phyloP scores from a whole-genome alignment of 2,113 vertebrate species.

The Illadopsis cleaveri region DNA sequence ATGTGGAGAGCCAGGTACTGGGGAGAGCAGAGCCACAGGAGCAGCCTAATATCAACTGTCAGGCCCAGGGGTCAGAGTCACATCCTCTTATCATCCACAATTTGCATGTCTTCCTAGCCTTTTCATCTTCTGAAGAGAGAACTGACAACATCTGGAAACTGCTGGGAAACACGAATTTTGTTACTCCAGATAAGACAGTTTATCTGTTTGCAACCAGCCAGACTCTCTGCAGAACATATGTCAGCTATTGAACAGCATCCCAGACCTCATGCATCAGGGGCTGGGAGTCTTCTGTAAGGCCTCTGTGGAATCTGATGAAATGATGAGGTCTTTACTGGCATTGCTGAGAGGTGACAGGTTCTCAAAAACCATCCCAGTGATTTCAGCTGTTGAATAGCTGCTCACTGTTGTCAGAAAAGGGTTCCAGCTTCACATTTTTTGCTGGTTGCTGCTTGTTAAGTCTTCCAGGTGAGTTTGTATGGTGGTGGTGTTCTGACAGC shows the following conservation, averaged over 20 bases:
- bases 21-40: background rate
- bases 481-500: background rate
- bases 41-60: background rate
- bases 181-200: background rate
- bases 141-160: background rate
- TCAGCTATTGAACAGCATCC: background rate
- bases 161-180: background rate
- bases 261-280: background rate
- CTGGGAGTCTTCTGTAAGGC: background rate
- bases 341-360: background rate
- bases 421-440: background rate
- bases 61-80: background rate
- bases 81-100: background rate
- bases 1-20: background rate
- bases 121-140: background rate
- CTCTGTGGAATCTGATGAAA: background rate
- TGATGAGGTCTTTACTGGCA: background rate
- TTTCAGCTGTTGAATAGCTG: background rate
- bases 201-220: background rate
- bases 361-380: background rate
- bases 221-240: background rate
- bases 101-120: background rate
- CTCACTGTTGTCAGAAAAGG: background rate
- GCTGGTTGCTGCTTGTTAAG: background rate
- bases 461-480: background rate